Conservation (phyloP, 23 tunicate genomes). For the Styela plicata region DNA sequence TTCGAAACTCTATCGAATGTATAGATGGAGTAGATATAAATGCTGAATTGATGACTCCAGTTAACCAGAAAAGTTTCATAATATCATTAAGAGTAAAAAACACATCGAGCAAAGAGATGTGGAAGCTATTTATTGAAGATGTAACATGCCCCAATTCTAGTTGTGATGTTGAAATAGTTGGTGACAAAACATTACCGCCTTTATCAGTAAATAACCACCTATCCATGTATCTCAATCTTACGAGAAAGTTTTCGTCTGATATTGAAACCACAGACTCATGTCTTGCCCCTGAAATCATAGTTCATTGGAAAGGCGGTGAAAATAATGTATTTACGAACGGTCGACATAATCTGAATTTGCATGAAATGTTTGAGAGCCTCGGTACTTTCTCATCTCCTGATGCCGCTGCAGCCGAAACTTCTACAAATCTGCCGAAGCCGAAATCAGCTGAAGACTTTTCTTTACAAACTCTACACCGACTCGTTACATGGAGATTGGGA, state of each 20-base stretch:
- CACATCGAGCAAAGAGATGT: background rate
- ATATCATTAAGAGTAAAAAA: background rate
- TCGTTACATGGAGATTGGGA: conserved; percentile 61
- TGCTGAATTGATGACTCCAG: background rate
- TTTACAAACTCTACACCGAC: conserved; percentile 61
- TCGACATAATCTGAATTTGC: background rate
- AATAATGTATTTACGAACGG: background rate
- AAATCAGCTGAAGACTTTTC: conserved; percentile 31
- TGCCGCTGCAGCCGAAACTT: background rate
- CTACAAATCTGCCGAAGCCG: background rate
- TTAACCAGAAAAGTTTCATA: background rate
- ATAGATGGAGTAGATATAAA: background rate
- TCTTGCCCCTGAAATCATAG: background rate
- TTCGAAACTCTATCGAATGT: background rate
- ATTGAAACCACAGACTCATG: background rate
- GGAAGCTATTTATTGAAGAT: background rate
- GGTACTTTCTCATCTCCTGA: background rate
- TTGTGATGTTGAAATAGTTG: background rate
- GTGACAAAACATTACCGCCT: background rate
- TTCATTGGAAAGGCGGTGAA: conserved; percentile 2
- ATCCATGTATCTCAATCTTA: background rate
- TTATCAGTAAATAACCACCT: background rate
- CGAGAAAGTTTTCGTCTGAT: background rate
- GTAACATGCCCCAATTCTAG: conserved; percentile 3
- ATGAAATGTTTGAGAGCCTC: background rate